These are phyloP conservation scores for Anguilla pacifica DNA, from an alignment of 2,797 vertebrate genomes.

Conservation along the genomic window DNA sequence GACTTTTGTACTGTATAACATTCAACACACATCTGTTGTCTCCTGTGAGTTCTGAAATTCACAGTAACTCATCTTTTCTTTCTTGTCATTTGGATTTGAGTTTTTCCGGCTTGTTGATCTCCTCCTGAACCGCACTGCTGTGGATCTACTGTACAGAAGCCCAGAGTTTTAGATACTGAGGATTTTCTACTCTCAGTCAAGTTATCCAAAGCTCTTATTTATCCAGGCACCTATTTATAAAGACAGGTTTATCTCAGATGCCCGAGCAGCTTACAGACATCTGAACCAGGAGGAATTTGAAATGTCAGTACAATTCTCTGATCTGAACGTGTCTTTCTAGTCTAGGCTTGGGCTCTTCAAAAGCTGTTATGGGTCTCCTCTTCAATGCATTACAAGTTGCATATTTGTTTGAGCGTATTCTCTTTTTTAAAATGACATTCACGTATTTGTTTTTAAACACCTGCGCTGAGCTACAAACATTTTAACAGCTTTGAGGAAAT, in stretches of 20 bases:
- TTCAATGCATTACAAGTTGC: neutral
- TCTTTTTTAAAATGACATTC: neutral
- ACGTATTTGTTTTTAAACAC: neutral
- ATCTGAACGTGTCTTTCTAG: neutral
- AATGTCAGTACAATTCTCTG: neutral
- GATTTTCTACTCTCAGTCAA: neutral
- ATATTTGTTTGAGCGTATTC: neutral
- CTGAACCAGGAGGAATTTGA: neutral
- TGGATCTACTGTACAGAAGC: neutral
- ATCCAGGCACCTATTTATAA: no score
- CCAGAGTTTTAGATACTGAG: neutral
- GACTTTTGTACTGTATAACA: no score
- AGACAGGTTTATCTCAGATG: neutral
- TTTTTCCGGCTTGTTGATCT: no score
- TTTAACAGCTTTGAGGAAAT: conserved; percentile 1
- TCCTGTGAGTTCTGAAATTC: no score
- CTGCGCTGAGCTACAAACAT: neutral
- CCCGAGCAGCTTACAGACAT: neutral
- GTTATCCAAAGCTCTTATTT: neutral
- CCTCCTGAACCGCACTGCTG: neutral
- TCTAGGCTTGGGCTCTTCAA: neutral
- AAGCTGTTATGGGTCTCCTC: neutral
- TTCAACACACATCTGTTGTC: no score
- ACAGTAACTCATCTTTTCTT: no score
- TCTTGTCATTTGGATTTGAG: no score